Evolutionary conservation across 2,113 vertebrate species (phyloP).

Genomic region (Gasterosteus aculeatus): DNA sequence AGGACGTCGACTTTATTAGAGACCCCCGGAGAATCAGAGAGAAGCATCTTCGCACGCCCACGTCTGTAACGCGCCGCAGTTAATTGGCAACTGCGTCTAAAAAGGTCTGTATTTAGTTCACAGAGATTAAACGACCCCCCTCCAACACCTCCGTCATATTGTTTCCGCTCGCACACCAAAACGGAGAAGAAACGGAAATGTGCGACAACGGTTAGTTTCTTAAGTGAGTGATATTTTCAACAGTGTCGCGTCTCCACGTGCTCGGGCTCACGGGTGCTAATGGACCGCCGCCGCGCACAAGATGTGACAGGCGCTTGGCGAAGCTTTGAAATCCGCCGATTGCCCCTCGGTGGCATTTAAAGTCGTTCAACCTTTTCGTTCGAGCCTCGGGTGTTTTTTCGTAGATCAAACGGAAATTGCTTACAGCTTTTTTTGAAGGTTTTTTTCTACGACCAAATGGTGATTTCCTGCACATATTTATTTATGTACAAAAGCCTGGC

Average conservation of each 20-base stretch:
- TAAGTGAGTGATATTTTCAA: slow-evolving; percentile 1
- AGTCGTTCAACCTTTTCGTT: slow-evolving; percentile 39
- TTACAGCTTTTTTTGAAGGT: slow-evolving; percentile 39
- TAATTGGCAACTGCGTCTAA: slow-evolving; percentile 8
- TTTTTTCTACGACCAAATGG: slow-evolving; percentile 27
- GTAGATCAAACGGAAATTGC: slow-evolving; percentile 42
- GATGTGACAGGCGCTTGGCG: slow-evolving; percentile 3
- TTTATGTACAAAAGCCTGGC: slow-evolving; percentile 7
- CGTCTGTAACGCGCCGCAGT: background rate
- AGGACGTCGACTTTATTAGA: background rate
- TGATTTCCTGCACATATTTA: slow-evolving; percentile 9
- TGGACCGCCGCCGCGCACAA: background rate
- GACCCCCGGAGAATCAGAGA: background rate
- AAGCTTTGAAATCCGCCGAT: slow-evolving; percentile 38
- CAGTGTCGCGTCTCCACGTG: background rate
- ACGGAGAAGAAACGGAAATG: background rate
- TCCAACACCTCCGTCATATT: background rate
- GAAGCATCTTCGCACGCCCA: background rate
- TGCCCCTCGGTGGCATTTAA: slow-evolving; percentile 55
- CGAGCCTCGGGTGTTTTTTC: slow-evolving; percentile 33
- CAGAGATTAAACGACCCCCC: slow-evolving; percentile 5
- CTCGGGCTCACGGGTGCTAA: slow-evolving; percentile 3
- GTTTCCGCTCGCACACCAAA: slow-evolving; percentile 11
- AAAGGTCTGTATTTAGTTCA: slow-evolving; percentile 11
- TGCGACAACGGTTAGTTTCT: background rate